Evolutionary conservation across 2,113 vertebrate genomes (phyloP).

Genomic region (Neolamprologus cancellatus): DNA sequence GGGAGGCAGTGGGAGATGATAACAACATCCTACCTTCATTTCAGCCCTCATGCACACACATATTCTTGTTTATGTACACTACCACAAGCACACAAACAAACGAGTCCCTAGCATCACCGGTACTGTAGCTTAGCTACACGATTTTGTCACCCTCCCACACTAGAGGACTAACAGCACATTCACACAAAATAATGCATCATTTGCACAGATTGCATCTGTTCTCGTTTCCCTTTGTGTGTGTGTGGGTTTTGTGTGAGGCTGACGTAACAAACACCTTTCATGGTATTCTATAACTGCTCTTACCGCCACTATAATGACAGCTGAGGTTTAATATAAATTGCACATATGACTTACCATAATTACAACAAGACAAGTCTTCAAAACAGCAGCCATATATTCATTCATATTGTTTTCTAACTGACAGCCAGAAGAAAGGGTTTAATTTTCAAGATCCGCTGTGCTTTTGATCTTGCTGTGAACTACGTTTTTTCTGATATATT

Average conservation of each 20-base stretch:
- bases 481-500: neutral
- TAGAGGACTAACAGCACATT: constrained; percentile 22
- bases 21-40: constrained; percentile 24
- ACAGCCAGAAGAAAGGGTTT: neutral
- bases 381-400: neutral
- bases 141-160: constrained; percentile 11
- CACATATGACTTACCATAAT: neutral
- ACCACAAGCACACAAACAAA: neutral
- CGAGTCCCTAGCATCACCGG: neutral
- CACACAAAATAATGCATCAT: constrained; percentile 13
- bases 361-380: neutral
- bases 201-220: constrained; percentile 36
- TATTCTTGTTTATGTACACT: neutral
- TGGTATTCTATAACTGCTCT: neutral
- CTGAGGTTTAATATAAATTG: neutral
- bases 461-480: neutral
- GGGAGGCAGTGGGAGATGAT: neutral
- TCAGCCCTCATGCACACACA: neutral
- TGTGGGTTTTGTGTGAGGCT: neutral
- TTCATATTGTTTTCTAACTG: neutral
- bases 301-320: neutral
- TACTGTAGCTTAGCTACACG: neutral
- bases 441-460: neutral
- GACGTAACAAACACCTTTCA: neutral
- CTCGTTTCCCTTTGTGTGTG: neutral